These are phyloP conservation scores for Thalpophila matura DNA, from an alignment of 2,888 invertebrate genomes.

Conservation along the genomic window DNA sequence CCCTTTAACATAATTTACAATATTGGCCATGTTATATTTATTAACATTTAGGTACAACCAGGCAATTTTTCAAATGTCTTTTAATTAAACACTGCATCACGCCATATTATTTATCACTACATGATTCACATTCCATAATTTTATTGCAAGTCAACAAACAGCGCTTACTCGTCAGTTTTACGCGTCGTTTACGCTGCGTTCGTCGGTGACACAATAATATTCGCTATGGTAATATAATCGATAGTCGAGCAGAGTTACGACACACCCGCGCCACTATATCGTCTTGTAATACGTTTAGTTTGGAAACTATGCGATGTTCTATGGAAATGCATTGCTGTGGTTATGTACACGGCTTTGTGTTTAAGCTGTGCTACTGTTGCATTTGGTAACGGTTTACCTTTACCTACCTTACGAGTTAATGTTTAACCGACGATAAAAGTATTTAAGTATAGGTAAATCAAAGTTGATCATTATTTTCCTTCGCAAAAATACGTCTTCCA, in stretches of 20 bases:
- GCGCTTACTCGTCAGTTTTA: constrained; percentile 41
- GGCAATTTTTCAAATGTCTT: neutral
- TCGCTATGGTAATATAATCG: constrained; percentile 64
- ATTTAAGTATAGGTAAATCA: neutral
- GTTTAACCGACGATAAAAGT: neutral
- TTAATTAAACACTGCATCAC: constrained; percentile 17
- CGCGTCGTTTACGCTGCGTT: constrained; percentile 27
- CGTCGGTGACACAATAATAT: constrained; percentile 61
- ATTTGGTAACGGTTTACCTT: constrained; percentile 7
- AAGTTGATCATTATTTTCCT: no score
- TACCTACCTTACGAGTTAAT: neutral
- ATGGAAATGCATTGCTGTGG: constrained; percentile 38
- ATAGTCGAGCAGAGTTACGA: constrained; percentile 61
- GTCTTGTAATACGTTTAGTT: constrained; percentile 47
- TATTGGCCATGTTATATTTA: no score
- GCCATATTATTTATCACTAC: constrained; percentile 11
- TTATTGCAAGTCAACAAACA: constrained; percentile 37
- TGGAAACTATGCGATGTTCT: constrained; percentile 45
- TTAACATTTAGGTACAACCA: neutral
- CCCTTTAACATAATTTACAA: no score
- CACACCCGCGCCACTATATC: constrained; percentile 48
- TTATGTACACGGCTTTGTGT: constrained; percentile 19
- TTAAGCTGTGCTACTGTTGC: neutral
- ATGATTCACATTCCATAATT: constrained; percentile 44
- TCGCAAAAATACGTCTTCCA: no score